Percentiles rank a stretch among this genome's conserved stretches.
Evolutionary conservation across 2,888 invertebrate species (phyloP).

Genomic region (Nemoura dubitans): DNA sequence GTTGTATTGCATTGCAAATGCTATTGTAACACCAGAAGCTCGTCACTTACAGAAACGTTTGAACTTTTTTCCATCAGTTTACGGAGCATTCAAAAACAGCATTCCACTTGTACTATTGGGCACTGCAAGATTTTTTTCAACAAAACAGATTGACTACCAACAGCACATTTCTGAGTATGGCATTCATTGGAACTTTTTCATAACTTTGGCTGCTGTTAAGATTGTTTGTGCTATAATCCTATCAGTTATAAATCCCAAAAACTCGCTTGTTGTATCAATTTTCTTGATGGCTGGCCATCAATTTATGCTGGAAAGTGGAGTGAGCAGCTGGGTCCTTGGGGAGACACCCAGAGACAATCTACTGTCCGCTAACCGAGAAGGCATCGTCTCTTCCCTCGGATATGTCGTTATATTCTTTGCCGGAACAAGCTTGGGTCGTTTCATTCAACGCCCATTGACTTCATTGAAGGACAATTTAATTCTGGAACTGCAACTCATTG

Average conservation of each 20-base stretch:
- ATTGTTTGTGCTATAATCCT: slow-evolving; percentile 72
- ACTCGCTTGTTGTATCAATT: slow-evolving; percentile 66
- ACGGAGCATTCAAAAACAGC: slow-evolving; percentile 53
- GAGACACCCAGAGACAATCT: slow-evolving; percentile 67
- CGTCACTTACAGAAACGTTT: slow-evolving; percentile 9
- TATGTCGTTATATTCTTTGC: slow-evolving; percentile 85
- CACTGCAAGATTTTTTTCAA: slow-evolving; percentile 66
- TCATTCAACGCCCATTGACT: slow-evolving; percentile 59
- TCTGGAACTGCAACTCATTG: slow-evolving; percentile 51
- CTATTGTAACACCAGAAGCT: slow-evolving; percentile 72
- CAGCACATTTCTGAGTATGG: slow-evolving; percentile 95
- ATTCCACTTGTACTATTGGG: slow-evolving; percentile 70
- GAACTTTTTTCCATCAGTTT: slow-evolving; percentile 7
- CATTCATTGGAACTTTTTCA: slow-evolving; percentile 97
- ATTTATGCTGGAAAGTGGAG: slow-evolving; percentile 66
- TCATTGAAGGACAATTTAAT: slow-evolving; percentile 52
- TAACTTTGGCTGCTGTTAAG: slow-evolving; percentile 88
- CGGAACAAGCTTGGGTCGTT: slow-evolving; percentile 71
- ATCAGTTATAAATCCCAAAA: slow-evolving; percentile 63
- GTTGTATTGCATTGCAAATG: slow-evolving; percentile 83
- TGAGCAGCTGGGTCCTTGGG: slow-evolving; percentile 78
- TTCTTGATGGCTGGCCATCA: slow-evolving; percentile 73
- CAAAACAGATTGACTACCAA: slow-evolving; percentile 79
- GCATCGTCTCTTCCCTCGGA: slow-evolving; percentile 84
- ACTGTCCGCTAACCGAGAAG: slow-evolving; percentile 89